Percentiles rank a stretch among this genome's conserved stretches.
phyloP scores from a whole-genome alignment of 2,888 invertebrate genomes.

The Andrena bucephala region DNA sequence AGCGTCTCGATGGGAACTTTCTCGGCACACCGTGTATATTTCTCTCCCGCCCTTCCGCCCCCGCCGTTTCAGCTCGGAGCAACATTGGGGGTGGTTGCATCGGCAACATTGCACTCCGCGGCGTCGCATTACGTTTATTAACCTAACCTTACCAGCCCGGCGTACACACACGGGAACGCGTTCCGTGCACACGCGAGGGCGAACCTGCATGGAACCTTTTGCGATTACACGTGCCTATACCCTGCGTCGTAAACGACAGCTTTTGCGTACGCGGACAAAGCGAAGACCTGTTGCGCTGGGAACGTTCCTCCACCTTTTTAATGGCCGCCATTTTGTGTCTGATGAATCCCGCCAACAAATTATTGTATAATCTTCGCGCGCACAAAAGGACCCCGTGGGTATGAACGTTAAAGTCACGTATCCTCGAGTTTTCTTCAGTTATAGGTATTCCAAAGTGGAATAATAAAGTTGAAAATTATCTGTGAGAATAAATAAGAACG shows the following conservation, averaged over 20 bases:
- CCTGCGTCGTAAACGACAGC: conserved; percentile 70
- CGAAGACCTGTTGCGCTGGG: conserved; percentile 66
- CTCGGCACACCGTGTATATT: conserved; percentile 64
- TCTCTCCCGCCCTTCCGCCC: conserved; percentile 70
- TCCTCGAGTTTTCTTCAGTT: background rate
- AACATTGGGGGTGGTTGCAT: conserved; percentile 75
- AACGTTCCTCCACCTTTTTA: conserved; percentile 56
- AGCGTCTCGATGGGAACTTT: conserved; percentile 12
- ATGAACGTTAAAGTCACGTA: background rate
- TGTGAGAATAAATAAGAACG: no score
- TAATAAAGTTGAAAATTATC: background rate
- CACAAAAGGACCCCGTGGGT: background rate
- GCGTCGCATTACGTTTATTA: conserved; percentile 78
- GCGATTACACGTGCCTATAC: conserved; percentile 68
- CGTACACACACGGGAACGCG: conserved; percentile 35
- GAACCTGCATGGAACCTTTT: conserved; percentile 68
- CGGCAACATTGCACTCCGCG: conserved; percentile 76
- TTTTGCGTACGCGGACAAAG: conserved; percentile 68
- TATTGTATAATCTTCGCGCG: conserved; percentile 5
- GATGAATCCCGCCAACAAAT: conserved; percentile 29
- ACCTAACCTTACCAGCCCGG: conserved; percentile 64
- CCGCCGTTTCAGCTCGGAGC: conserved; percentile 68
- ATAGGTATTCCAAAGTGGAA: no score
- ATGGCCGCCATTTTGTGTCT: conserved; percentile 29
- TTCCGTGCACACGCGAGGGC: conserved; percentile 50